These are phyloP conservation scores for Spisula subtruncata DNA, from an alignment of 2,888 invertebrate genomes.

Conservation along the genomic window DNA sequence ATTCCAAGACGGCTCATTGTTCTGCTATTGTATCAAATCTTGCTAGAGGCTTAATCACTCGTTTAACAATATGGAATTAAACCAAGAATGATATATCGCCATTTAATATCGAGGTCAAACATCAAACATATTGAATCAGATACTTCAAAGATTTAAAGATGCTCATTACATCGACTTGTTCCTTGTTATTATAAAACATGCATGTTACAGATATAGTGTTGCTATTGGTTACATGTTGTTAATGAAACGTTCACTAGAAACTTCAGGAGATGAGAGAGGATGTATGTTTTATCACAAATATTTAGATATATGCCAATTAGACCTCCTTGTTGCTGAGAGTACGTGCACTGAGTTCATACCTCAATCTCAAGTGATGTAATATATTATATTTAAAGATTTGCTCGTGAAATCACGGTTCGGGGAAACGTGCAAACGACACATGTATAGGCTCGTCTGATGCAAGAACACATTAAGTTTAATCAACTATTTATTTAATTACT, in stretches of 20 bases:
- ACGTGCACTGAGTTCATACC: no score
- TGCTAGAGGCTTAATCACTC: neutral
- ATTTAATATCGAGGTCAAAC: neutral
- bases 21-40: neutral
- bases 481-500: no score
- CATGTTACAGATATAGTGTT: neutral
- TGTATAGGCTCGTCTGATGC: no score
- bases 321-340: neutral
- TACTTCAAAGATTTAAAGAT: constrained; percentile 14
- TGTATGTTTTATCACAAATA: neutral
- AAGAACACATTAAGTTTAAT: no score
- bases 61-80: neutral
- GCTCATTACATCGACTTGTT: constrained; percentile 1
- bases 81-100: neutral
- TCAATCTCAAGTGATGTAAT: no score
- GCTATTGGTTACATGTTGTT: neutral
- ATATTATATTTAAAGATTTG: no score
- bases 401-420: no score
- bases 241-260: neutral
- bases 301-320: constrained; percentile 3
- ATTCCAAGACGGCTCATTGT: neutral
- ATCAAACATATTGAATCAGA: neutral
- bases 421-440: no score
- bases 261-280: neutral
- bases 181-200: neutral